Conservation (phyloP, 2,888 invertebrate genomes). For the Chouioia cunea region DNA sequence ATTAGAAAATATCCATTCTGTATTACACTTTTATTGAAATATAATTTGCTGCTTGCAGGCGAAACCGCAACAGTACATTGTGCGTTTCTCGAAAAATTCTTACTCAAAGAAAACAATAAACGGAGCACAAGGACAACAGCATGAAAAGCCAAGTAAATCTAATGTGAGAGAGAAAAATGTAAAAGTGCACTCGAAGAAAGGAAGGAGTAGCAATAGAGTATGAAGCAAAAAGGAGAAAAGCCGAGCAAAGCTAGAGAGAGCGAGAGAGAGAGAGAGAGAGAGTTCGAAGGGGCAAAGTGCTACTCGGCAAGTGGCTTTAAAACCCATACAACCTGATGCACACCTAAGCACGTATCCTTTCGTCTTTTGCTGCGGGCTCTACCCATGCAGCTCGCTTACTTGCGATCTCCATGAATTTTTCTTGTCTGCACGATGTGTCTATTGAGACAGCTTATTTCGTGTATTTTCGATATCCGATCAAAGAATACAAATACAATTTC, state of each 20-base stretch:
- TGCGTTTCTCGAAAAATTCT: slow-evolving; percentile 12
- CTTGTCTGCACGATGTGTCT: slow-evolving; percentile 1
- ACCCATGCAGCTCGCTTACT: too few species aligned
- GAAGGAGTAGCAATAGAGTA: background rate
- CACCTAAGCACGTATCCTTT: slow-evolving; percentile 4
- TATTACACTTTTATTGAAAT: background rate
- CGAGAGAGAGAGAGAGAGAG: slow-evolving; percentile 32
- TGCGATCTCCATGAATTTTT: slow-evolving; percentile 27
- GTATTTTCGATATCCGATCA: too few species aligned
- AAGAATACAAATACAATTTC: too few species aligned
- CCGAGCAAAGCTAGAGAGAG: slow-evolving; percentile 14
- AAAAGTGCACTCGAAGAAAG: slow-evolving; percentile 3
- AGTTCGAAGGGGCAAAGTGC: slow-evolving; percentile 37
- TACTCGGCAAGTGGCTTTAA: slow-evolving; percentile 52
- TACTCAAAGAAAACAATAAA: slow-evolving; percentile 19
- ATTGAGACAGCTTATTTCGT: too few species aligned
- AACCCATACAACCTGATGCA: slow-evolving; percentile 45
- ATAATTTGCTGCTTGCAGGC: background rate
- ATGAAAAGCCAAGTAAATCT: too few species aligned
- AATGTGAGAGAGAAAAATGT: background rate
- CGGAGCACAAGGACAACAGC: background rate
- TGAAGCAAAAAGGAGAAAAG: background rate
- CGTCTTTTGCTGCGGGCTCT: slow-evolving; percentile 15
- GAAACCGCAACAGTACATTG: background rate
- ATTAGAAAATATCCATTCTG: too few species aligned